Evolutionary conservation across 1,140 invertebrate species (phyloP), one percentile per base, ranked within the genome.

Genomic region (Drosophila littoralis): DNA sequence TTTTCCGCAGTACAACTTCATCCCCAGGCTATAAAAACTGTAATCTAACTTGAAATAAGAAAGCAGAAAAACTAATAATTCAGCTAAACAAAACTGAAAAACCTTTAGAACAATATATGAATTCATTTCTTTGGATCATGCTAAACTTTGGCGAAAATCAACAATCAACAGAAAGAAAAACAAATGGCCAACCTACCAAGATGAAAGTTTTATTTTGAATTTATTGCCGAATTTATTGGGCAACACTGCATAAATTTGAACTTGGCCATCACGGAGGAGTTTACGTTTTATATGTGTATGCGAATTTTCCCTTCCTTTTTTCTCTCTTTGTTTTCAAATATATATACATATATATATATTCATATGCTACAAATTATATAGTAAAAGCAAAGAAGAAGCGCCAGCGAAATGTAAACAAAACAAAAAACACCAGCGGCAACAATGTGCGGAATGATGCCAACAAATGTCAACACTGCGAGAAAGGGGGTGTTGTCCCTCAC

Each of bases 311-410:
- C 17, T 54, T 58, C 57, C 55, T 65, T 46, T 54, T 35, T 43
- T 46, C 38, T 45, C 63, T 43, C 48, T 54, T 50, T 68, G 65
- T 43, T 71, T 73, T 77, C 81, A 28, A 28, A 28, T 28, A 28
- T 5, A 5, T 28, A 28, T 28, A 28, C 5, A 79, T 89, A 90
- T 90, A 89, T 22, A 75, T 89, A 90, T 90, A 89, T 89, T 89
- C 85, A 89, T 89, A 89, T 89, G 84, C 85, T 90, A 89, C 84
- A 89, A 89, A 89, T 89, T 89, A 89, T 89, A 89, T 89, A 81
- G 81, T 90, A 89, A 90, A 90, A 84, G 85, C 77, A 79, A 89
- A 88, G 83, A 78, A 85, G 84, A 89, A 88, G 83, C 73, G 72
- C 48, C 68, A 70, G 63, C 76, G 77, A 79, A 89, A 89, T 80